Evolutionary conservation across 2,797 vertebrate species (phyloP).

Genomic region (Dermochelys coriacea): DNA sequence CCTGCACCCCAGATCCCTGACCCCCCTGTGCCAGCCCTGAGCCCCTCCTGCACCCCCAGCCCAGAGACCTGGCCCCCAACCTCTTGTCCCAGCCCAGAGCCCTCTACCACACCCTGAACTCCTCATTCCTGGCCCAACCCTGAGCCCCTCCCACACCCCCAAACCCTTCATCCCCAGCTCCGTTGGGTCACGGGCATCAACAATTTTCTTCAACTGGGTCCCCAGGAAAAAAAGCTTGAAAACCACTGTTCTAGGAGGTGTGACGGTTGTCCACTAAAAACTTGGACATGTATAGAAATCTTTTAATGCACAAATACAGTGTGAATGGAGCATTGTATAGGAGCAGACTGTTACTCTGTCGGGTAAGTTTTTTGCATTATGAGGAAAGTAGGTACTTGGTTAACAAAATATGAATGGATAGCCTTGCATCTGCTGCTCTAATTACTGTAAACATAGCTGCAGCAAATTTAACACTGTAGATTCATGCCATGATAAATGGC

Average conservation of each 20-base stretch:
- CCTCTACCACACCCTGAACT: no score
- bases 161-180: no score
- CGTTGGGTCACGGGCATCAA: no score
- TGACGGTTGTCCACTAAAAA: background rate
- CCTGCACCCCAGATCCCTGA: no score
- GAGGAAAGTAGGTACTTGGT: background rate
- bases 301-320: slow-evolving; percentile 4
- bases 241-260: fast-evolving
- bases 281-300: fast-evolving
- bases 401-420: background rate
- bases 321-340: background rate
- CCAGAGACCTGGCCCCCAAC: no score
- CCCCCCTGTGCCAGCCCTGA: no score
- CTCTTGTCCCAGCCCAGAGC: no score
- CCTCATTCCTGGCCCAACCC: no score
- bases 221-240: no score
- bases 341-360: background rate
- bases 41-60: no score
- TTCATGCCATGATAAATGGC: background rate
- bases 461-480: background rate
- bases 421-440: background rate
- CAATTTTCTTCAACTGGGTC: no score
- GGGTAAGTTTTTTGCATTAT: background rate
- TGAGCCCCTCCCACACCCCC: no score
- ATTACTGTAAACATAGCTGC: background rate